These are phyloP conservation scores for Zoanthus sociatus DNA, from an alignment of 92 coral and sea anemone genomes.

Conservation along the genomic window DNA sequence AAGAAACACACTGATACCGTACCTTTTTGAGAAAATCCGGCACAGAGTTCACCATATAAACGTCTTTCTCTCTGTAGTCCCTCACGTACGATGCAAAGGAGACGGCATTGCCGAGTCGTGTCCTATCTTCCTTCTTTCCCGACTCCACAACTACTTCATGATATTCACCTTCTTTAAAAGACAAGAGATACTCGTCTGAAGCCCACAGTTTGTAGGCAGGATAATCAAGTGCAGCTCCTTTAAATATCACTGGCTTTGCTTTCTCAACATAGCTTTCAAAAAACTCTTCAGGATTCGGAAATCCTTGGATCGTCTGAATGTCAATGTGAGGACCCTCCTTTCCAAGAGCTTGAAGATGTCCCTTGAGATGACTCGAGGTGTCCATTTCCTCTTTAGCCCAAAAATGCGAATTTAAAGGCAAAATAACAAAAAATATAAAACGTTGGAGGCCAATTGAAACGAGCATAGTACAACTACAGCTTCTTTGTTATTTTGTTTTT, in stretches of 20 bases:
- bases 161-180: constrained; percentile 77
- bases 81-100: constrained; percentile 76
- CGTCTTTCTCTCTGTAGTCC: constrained; percentile 62
- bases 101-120: constrained; percentile 69
- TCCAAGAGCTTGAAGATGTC: constrained; percentile 90
- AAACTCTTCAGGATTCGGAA: constrained; percentile 79
- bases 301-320: constrained; percentile 65
- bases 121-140: constrained; percentile 86
- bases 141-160: constrained; percentile 71
- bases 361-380: constrained; percentile 27
- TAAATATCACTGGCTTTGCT: constrained; percentile 81
- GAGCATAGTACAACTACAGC: neutral
- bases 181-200: constrained; percentile 80
- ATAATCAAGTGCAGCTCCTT: constrained; percentile 72
- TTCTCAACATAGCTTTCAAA: constrained; percentile 71
- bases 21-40: constrained; percentile 85
- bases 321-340: constrained; percentile 59
- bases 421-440: constrained; percentile 8
- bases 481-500: too few species aligned
- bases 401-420: neutral
- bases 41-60: constrained; percentile 87
- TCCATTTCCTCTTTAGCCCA: constrained; percentile 12
- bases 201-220: constrained; percentile 88
- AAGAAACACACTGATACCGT: too few species aligned
- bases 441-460: neutral